Conservation (phyloP, 2,888 invertebrate species). For the Phortica magna region DNA sequence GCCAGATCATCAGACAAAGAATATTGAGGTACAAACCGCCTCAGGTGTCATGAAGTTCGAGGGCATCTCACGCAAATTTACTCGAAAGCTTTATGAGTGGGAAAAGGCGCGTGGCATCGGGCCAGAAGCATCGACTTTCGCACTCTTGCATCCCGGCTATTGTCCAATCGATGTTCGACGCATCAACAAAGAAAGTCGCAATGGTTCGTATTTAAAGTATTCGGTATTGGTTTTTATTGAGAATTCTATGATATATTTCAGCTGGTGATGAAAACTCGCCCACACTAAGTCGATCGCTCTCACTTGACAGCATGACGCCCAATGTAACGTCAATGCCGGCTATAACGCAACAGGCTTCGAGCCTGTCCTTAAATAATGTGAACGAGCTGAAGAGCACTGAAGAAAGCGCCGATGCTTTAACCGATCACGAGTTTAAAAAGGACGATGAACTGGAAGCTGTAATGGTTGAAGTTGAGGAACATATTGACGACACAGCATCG, state of each 20-base stretch:
- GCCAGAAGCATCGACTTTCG: constrained; percentile 91
- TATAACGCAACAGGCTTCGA: constrained; percentile 85
- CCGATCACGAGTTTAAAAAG: constrained; percentile 72
- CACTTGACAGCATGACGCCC: constrained; percentile 86
- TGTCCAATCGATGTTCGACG: constrained; percentile 77
- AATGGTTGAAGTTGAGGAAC: constrained; percentile 89
- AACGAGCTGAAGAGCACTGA: constrained; percentile 82
- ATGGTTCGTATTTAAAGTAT: constrained; percentile 55
- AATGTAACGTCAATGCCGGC: constrained; percentile 74
- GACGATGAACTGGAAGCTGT: constrained; percentile 83
- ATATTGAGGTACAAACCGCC: constrained; percentile 89
- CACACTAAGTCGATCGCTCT: constrained; percentile 85
- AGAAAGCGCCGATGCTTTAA: constrained; percentile 68
- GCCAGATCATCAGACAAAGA: constrained; percentile 80
- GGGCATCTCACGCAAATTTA: constrained; percentile 92
- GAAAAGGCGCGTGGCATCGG: constrained; percentile 92
- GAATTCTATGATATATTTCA: constrained; percentile 19
- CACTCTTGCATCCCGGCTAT: constrained; percentile 83
- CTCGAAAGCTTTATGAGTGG: constrained; percentile 94
- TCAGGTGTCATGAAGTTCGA: constrained; percentile 91
- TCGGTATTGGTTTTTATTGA: background rate
- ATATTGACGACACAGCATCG: constrained; percentile 88
- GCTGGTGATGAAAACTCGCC: constrained; percentile 75
- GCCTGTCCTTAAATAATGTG: constrained; percentile 85
- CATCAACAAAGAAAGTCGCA: constrained; percentile 72